Evolutionary conservation across 2,113 vertebrate genomes (phyloP).

Genomic region (Syrrhaptes paradoxus): DNA sequence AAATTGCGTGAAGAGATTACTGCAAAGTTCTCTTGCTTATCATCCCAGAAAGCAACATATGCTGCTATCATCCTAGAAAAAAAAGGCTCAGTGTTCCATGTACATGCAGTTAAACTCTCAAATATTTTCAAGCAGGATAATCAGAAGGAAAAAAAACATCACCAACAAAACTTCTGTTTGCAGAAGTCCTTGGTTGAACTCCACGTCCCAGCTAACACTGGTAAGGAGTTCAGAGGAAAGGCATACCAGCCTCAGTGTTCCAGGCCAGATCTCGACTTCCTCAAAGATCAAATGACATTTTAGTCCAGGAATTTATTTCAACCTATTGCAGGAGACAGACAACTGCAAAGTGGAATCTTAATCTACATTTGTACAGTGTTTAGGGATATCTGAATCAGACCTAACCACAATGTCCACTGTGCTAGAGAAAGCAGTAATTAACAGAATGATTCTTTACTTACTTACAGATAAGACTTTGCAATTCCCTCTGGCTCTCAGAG

Average conservation of each 20-base stretch:
- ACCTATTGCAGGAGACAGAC: not conserved
- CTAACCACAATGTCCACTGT: not conserved
- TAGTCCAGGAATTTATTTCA: not conserved
- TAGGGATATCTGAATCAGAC: not conserved
- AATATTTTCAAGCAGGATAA: not conserved
- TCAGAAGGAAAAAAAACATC: not conserved
- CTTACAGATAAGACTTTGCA: not conserved
- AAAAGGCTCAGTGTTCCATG: not conserved
- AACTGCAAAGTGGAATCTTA: not conserved
- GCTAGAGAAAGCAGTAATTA: not conserved
- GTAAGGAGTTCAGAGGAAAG: not conserved
- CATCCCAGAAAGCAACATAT: not conserved
- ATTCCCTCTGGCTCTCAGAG: not conserved
- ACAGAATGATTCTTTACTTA: not conserved
- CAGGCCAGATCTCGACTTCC: not conserved
- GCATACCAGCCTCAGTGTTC: not conserved
- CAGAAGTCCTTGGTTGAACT: not conserved
- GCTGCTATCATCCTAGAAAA: not conserved
- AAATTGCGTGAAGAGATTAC: not conserved
- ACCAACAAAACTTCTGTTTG: not conserved
- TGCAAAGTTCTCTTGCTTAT: not conserved
- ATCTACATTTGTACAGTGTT: not conserved
- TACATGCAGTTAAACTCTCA: not conserved
- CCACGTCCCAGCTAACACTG: rapidly evolving
- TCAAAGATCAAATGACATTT: constrained; percentile 5